phyloP scores from a whole-genome alignment of 2,113 vertebrate genomes.

The Girardinichthys multiradiatus region DNA sequence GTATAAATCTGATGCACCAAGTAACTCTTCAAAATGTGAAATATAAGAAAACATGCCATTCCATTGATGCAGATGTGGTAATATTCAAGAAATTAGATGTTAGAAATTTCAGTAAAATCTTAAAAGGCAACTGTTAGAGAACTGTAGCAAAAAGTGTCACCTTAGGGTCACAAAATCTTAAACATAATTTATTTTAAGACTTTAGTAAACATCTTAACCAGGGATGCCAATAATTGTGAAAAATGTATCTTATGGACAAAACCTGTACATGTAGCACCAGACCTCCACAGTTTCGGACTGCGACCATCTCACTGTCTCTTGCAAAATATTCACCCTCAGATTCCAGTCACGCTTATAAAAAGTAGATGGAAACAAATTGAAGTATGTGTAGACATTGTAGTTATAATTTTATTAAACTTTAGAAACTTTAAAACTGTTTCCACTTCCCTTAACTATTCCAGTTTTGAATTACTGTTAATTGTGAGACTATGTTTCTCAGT shows the following conservation, averaged over 20 bases:
- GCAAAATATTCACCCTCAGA: neutral
- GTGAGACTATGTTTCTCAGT: too few species aligned
- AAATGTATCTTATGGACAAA: neutral
- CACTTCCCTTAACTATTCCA: neutral
- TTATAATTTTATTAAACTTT: neutral
- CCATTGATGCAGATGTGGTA: too few species aligned
- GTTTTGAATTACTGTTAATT: too few species aligned
- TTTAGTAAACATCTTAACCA: neutral
- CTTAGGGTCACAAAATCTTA: too few species aligned
- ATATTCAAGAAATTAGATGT: too few species aligned
- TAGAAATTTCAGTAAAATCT: neutral
- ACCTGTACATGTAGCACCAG: conserved; percentile 52
- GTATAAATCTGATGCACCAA: too few species aligned
- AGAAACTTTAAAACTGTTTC: conserved; percentile 3
- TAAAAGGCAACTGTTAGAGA: conserved; percentile 14
- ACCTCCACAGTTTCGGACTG: neutral
- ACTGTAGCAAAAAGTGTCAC: too few species aligned
- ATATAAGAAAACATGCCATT: too few species aligned
- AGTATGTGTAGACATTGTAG: conserved; percentile 15
- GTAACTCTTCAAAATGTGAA: too few species aligned
- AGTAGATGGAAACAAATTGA: neutral
- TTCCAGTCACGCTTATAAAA: neutral
- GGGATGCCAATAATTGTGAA: neutral
- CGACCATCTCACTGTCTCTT: neutral
- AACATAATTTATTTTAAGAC: too few species aligned